Evolutionary conservation across 1,140 invertebrate species (phyloP), one percentile per base, ranked within the genome.

Genomic region (Zelostemma sp.): DNA sequence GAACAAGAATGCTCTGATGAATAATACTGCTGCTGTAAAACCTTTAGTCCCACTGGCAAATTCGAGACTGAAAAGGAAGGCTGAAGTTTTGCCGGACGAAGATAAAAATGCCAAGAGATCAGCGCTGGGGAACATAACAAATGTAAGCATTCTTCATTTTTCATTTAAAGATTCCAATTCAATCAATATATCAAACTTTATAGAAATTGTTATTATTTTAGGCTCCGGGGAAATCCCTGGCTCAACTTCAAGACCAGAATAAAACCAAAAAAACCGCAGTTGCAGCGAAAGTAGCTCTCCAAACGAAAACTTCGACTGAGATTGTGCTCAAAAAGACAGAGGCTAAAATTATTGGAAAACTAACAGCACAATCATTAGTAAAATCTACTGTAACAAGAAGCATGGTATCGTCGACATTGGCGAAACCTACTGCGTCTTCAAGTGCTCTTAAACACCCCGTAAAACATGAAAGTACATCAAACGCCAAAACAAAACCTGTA

Each of bases 101-200:
- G 81, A 82, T 2, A 85, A 80, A 81, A 78, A 65, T 16, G 73
- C 75, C n/a, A 94, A 93, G 78, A 85, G 92, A 74, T 90, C 89
- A 53, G 91, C 91, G 1, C 89, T 94, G 72, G 91, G 91, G 64
- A 93, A 94, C 75, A 88, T 94, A 45, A 93, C 92, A 1, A 94
- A 93, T 86, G 91, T 89, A 82, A 79, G 11, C 11, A 11, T 35
- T 35, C 11, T 28, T 28, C 8, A 4, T 8, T 8, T 28, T 28
- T n/a, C n/a, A n/a, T n/a, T n/a, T n/a, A n/a, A n/a, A n/a, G n/a
- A n/a, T n/a, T n/a, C n/a, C n/a, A n/a, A n/a, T n/a, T n/a, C n/a
- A n/a, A n/a, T n/a, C n/a, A n/a, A n/a, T n/a, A n/a, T n/a, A n/a
- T n/a, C n/a, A n/a, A n/a, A 19, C 48, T 55, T 31, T 16, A 17